These are phyloP conservation scores for Todiramphus chloris DNA, from an alignment of 2,113 vertebrate species.

Conservation along the genomic window DNA sequence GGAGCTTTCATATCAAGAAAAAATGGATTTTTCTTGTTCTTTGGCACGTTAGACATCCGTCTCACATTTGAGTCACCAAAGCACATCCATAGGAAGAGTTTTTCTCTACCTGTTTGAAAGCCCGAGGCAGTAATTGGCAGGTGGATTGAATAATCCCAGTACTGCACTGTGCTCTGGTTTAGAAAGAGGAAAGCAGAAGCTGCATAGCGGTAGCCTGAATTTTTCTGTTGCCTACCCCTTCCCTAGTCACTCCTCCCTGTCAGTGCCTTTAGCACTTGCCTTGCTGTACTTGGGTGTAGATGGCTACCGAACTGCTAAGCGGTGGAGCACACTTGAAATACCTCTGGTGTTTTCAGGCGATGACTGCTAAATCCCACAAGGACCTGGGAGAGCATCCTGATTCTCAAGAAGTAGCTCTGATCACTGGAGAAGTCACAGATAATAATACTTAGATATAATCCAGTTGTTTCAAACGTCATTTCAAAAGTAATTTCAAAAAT, in stretches of 20 bases:
- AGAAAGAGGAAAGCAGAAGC: background rate
- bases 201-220: background rate
- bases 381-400: background rate
- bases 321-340: background rate
- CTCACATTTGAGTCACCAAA: background rate
- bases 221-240: background rate
- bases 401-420: background rate
- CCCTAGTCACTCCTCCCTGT: background rate
- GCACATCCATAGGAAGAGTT: background rate
- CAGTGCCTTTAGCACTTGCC: background rate
- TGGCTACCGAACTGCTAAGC: background rate
- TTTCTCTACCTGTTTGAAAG: background rate
- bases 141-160: background rate
- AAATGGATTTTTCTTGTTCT: background rate
- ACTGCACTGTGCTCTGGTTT: background rate
- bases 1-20: background rate
- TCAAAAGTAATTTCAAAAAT: too few species aligned
- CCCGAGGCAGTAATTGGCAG: background rate
- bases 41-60: background rate
- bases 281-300: fast-evolving
- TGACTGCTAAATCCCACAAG: background rate
- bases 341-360: background rate
- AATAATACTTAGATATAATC: background rate
- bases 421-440: background rate
- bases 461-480: background rate